Base-by-base conservation (phyloP, 2,797 vertebrate species). In the Cheirogaleus major region DNA sequence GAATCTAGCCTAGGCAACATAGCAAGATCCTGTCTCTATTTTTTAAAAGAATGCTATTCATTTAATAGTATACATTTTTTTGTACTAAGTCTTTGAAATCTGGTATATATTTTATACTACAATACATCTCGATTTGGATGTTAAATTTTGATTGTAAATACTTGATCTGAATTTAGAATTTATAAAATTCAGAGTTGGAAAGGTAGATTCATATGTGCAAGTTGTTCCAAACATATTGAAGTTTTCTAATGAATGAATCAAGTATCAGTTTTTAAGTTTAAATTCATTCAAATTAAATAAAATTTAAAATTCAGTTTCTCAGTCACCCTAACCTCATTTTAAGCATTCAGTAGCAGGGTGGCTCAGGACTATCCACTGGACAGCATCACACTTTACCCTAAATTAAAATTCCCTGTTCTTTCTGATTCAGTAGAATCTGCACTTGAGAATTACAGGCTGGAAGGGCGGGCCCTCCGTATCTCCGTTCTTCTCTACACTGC, bases 121-220 rank as follows among this genome's bases (percentile, higher is more conserved):
- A 94, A 6, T 48, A 65, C 17, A 69, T 78, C 38, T 85, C 43
- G 55, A 67, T 84, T 87, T 93, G 45, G 10, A 84, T 91, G 38
- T 30, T 72, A 48, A 61, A n/a, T 87, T 93, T 88, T 70, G 63
- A 63, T 52, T 92, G 83, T 13, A 52, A n/a, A 35, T 20, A 72
- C 63, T 82, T 92, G 61, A 35, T 95, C 20, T 92, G 45, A 67
- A 57, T 48, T 94, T 69, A 73, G 63, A 48, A 57, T 81, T 95
- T 20, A 52, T 85, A 69, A 38, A 88, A 84, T 85, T 91, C 59
- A 67, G n/a, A 76, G 27, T 59, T 70, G 27, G 43, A 91, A 88
- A 90, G 59, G 59, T 43, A 89, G 48, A 55, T 85, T 89, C n/a
- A 14, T 55, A 76, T 17, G 6, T 38, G 32, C 5, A 72, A 27